These are phyloP conservation scores for Copidosoma aretas DNA, from an alignment of 2,888 invertebrate genomes.

Conservation along the genomic window DNA sequence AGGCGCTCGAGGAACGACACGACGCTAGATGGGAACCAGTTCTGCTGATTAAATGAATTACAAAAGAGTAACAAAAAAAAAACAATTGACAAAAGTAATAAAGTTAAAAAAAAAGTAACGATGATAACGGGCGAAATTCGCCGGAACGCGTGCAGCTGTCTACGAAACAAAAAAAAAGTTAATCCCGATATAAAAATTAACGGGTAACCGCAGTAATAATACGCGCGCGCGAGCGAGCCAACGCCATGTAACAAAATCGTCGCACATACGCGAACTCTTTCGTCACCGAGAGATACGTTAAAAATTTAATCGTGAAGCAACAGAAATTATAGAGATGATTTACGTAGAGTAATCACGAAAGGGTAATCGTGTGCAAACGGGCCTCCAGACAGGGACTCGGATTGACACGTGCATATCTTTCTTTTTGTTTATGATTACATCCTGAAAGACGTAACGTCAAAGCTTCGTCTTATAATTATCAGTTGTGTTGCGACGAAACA, in stretches of 20 bases:
- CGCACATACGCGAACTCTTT: neutral
- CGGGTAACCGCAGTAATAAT: neutral
- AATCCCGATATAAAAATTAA: neutral
- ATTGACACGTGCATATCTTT: constrained; percentile 9
- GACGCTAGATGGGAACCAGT: constrained; percentile 36
- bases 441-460: neutral
- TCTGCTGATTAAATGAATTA: constrained; percentile 25
- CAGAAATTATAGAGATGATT: neutral
- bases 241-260: neutral
- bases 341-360: neutral
- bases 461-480: neutral
- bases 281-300: neutral
- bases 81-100: constrained; percentile 14
- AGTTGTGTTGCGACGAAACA: neutral
- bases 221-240: constrained; percentile 1
- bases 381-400: neutral
- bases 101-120: constrained; percentile 7
- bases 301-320: neutral
- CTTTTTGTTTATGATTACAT: constrained; percentile 27
- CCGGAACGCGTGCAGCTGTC: neutral
- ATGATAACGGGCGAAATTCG: neutral
- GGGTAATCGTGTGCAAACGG: neutral
- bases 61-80: constrained; percentile 7
- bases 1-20: constrained; percentile 37
- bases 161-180: neutral